These are phyloP conservation scores for Pogonophryne albipinna DNA, from an alignment of 2,797 vertebrate species.

Conservation along the genomic window DNA sequence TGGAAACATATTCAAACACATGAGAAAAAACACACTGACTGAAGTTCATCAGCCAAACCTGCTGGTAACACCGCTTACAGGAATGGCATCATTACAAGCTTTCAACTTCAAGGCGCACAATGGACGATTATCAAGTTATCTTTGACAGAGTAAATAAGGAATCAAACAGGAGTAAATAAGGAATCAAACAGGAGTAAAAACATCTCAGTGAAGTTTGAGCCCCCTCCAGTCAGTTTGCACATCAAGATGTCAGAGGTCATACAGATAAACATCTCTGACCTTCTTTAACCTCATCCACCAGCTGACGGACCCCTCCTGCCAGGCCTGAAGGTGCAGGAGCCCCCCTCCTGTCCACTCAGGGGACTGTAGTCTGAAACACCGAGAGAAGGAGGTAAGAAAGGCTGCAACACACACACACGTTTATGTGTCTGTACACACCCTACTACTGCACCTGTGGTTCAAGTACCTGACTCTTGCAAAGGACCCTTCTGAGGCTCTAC, in stretches of 20 bases:
- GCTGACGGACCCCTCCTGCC: slow-evolving; percentile 91
- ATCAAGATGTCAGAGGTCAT: slow-evolving; percentile 55
- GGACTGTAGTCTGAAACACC: slow-evolving; percentile 89
- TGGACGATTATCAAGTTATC: not conserved
- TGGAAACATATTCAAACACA: slow-evolving; percentile 4
- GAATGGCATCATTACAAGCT: slow-evolving; percentile 91
- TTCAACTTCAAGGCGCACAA: slow-evolving; percentile 71
- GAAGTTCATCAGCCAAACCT: slow-evolving; percentile 85
- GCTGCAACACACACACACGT: no score
- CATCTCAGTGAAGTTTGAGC: not conserved
- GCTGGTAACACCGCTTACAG: slow-evolving; percentile 90
- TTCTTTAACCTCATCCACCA: slow-evolving; percentile 94
- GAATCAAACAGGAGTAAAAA: not conserved
- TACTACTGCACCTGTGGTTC: no score
- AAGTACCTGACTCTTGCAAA: no score
- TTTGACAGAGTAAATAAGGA: slow-evolving; percentile 1
- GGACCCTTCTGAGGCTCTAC: no score
- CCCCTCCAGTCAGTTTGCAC: slow-evolving; percentile 63
- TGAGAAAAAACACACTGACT: slow-evolving; percentile 54
- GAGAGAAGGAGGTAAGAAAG: not conserved
- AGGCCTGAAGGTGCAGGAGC: slow-evolving; percentile 90
- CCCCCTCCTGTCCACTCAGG: slow-evolving; percentile 90
- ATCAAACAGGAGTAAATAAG: not conserved
- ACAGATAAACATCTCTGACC: slow-evolving; percentile 66
- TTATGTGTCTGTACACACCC: no score